Evolutionary conservation across 2,113 vertebrate species (phyloP).

Genomic region (Nycticryphes semicollaris): DNA sequence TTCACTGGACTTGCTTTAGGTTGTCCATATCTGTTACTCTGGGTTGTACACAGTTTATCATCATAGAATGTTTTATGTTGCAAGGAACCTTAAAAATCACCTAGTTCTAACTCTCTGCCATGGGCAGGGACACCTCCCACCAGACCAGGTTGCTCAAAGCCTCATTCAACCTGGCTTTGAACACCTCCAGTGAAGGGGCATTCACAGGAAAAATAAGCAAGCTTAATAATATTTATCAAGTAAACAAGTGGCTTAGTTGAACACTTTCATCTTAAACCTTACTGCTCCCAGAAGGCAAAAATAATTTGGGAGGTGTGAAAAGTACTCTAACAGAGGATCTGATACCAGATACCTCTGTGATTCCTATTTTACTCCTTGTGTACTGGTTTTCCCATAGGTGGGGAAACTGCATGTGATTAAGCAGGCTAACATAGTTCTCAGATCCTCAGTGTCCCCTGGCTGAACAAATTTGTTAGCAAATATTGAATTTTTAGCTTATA

Average conservation of each 20-base stretch:
- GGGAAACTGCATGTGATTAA: neutral
- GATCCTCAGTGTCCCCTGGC: neutral
- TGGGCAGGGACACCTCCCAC: neutral
- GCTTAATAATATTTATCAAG: neutral
- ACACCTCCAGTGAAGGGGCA: neutral
- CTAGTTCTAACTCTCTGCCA: neutral
- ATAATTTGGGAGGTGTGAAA: neutral
- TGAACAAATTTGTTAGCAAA: neutral
- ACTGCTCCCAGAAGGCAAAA: neutral
- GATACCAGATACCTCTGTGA: neutral
- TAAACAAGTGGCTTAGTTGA: neutral
- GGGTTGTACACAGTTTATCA: neutral
- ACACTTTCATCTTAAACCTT: neutral
- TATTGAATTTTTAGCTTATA: neutral
- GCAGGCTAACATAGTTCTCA: neutral
- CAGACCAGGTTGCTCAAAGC: neutral
- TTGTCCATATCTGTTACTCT: neutral
- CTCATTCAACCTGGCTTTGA: neutral
- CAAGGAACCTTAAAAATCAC: neutral
- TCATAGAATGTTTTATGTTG: neutral
- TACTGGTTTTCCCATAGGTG: neutral
- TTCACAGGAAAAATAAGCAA: neutral
- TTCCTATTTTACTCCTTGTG: neutral
- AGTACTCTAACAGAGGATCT: neutral
- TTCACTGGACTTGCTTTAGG: neutral